phyloP scores from a whole-genome alignment of 2,797 vertebrate species.

The Anableps anableps region DNA sequence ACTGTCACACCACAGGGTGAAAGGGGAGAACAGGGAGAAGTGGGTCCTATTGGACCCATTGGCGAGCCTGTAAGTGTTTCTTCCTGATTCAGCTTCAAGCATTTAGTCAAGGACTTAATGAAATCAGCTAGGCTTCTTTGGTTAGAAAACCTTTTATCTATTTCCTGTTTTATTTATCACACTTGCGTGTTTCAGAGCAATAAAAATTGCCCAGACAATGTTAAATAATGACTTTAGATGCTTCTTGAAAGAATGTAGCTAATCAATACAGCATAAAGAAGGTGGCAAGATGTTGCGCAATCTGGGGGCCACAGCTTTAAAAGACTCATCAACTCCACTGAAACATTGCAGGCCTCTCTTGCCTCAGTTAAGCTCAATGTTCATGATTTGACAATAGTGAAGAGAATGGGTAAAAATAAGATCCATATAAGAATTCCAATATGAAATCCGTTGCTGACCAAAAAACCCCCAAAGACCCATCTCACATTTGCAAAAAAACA shows the following conservation, averaged over 20 bases:
- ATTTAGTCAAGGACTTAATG: neutral
- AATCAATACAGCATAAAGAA: too few relatives aligned
- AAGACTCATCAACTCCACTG: too few relatives aligned
- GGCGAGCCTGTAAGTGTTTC: constrained; percentile 88
- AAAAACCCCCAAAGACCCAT: too few relatives aligned
- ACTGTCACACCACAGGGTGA: constrained; percentile 84
- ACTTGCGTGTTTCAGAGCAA: neutral
- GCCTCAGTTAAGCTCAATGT: neutral
- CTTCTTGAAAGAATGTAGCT: too few relatives aligned
- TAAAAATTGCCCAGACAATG: too few relatives aligned
- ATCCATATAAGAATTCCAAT: too few relatives aligned
- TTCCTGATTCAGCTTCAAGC: neutral
- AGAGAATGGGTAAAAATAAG: neutral
- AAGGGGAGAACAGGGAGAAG: constrained; percentile 89
- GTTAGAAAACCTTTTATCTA: neutral
- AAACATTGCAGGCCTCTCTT: too few relatives aligned
- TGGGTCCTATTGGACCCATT: constrained; percentile 87
- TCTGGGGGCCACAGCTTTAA: too few relatives aligned
- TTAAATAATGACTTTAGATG: too few relatives aligned
- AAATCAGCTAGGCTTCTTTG: neutral
- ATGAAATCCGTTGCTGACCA: too few relatives aligned
- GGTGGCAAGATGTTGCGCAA: too few relatives aligned
- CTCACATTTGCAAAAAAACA: too few relatives aligned
- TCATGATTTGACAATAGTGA: neutral
- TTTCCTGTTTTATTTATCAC: neutral